Conservation (phyloP, 2,797 vertebrate genomes). For the Prionace glauca region DNA sequence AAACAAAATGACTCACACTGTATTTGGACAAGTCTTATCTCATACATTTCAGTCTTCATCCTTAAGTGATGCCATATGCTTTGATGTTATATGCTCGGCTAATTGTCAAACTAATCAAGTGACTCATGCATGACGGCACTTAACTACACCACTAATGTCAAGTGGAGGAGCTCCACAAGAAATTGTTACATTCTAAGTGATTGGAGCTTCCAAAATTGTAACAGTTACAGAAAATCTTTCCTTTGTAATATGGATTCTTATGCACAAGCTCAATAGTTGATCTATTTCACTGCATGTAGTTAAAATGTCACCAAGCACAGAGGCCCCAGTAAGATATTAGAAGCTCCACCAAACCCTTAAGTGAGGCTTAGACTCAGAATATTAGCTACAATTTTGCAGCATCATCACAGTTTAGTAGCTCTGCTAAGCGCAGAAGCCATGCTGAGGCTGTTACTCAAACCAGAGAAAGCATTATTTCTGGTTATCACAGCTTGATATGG, state of each 20-base stretch:
- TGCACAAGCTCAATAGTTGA: not conserved
- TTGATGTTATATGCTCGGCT: not conserved
- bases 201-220: not conserved
- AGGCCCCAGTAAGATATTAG: not conserved
- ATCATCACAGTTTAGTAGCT: not conserved
- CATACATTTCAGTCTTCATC: not conserved
- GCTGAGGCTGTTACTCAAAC: not conserved
- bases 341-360: not conserved
- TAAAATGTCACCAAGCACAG: not conserved
- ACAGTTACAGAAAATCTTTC: not conserved
- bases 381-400: not conserved
- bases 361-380: not conserved
- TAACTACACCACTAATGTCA: not conserved
- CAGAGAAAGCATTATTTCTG: too few species aligned
- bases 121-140: not conserved
- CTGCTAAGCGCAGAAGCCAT: not conserved
- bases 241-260: not conserved
- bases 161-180: not conserved
- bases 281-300: not conserved
- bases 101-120: not conserved
- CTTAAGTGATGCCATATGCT: not conserved
- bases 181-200: not conserved
- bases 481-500: too few species aligned
- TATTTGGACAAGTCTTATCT: not conserved
- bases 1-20: not conserved